Evolutionary conservation across 2,113 vertebrate genomes (phyloP).

Genomic region (Eidolon helvum): DNA sequence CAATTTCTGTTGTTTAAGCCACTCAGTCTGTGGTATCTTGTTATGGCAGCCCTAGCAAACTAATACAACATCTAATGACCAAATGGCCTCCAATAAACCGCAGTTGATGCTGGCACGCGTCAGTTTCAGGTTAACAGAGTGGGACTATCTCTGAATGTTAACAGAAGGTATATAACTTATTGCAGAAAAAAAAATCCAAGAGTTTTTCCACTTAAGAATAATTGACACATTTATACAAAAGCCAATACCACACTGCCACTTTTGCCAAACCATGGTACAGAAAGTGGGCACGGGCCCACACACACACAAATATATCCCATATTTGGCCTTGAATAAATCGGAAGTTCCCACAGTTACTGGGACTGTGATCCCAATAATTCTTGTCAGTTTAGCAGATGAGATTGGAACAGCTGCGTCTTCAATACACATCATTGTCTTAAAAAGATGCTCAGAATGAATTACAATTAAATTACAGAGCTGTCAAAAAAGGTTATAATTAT

Average conservation of each 20-base stretch:
- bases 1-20: neutral
- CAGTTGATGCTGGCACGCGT: neutral
- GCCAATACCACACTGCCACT: neutral
- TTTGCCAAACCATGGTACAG: neutral
- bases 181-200: neutral
- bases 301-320: neutral
- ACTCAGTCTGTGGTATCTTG: neutral
- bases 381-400: constrained; percentile 60
- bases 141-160: neutral
- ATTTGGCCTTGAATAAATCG: constrained; percentile 3
- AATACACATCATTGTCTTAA: constrained; percentile 59
- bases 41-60: neutral
- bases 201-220: neutral
- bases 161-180: neutral
- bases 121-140: neutral
- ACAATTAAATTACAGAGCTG: constrained; percentile 76
- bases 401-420: constrained; percentile 65
- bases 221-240: neutral
- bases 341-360: constrained; percentile 28
- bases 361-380: constrained; percentile 15
- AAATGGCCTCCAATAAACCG: neutral
- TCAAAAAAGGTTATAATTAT: constrained; percentile 69
- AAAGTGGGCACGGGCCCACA: neutral
- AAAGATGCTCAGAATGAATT: constrained; percentile 67
- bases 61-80: neutral